Evolutionary conservation across 2,113 vertebrate genomes (phyloP), one percentile per base, ranked within the genome.

Genomic region (Anolis carolinensis): DNA sequence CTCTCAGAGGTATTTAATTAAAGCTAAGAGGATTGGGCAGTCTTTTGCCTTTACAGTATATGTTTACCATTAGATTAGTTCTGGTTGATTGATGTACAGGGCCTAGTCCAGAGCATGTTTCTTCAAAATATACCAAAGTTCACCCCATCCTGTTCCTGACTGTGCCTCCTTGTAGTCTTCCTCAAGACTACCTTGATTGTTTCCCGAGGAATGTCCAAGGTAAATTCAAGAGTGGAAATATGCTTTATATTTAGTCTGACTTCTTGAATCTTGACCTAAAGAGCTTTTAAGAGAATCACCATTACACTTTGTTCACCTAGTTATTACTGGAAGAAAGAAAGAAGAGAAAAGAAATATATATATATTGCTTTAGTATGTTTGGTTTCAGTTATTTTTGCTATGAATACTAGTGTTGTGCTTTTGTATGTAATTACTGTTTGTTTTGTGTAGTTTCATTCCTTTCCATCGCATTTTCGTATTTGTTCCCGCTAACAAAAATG

Each of bases 1-100:
- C 92, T 86, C 14, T 94, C 92, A 87, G 34, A 94, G 91, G 86
- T 32, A 96, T 96, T 93, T 93, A 94, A 95, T 95, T 92, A 95
- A 95, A 90, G 67, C 75, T 88, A 77, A 85, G 86, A 85, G 52
- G 59, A 86, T 81, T 80, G 82, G 79, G 70, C 75, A 84, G 82
- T 76, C 70, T 1, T 62, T 87, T 77, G 68, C 85, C 88, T 79
- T 88, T 89, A 88, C 4, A 36, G 90, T 86, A 27, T 84, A 87
- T 90, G 81, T 88, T 94, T 84, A 85, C 81, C 9, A 20, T 36
- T 7, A 93, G 88, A 95, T 95, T 93, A 93, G 84, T 87, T 91
- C 90, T 91, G 90, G 91, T 85, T 93, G 92, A 91, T 80, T 86
- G 92, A 90, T 59, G 79, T 75, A 75, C 59, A 87, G 73, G 85